Evolutionary conservation across 2,888 invertebrate species (phyloP).

Genomic region (Callyntrura guangdongensis): DNA sequence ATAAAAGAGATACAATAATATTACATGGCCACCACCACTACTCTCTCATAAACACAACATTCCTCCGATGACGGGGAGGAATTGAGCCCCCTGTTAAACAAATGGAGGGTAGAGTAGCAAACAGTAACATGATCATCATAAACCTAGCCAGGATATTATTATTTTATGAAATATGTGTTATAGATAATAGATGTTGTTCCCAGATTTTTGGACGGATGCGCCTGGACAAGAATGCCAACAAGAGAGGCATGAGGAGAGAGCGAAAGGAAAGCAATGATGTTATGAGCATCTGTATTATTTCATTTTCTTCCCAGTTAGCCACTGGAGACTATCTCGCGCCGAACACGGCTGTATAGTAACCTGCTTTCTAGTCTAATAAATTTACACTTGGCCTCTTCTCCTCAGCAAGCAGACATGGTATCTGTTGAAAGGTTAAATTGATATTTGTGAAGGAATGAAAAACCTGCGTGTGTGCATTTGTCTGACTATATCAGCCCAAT

Average conservation of each 20-base stretch:
- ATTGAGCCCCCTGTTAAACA: background rate
- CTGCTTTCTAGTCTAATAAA: slow-evolving; percentile 68
- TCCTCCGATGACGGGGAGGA: slow-evolving; percentile 3
- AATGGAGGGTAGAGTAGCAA: slow-evolving; percentile 16
- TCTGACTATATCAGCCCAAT: background rate
- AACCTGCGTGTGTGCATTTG: slow-evolving; percentile 21
- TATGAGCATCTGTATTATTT: slow-evolving; percentile 79
- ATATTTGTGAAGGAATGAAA: slow-evolving; percentile 61
- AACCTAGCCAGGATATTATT: slow-evolving; percentile 24
- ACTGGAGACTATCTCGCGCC: slow-evolving; percentile 73
- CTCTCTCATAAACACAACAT: slow-evolving; percentile 27
- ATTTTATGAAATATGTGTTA: slow-evolving; percentile 29
- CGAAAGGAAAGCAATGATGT: slow-evolving; percentile 70
- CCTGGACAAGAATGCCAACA: slow-evolving; percentile 59
- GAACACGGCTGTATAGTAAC: slow-evolving; percentile 4
- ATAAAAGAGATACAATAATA: slow-evolving; percentile 34
- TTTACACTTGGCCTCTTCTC: slow-evolving; percentile 72
- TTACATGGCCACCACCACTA: slow-evolving; percentile 24
- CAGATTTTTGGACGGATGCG: background rate
- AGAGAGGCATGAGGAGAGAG: slow-evolving; percentile 2
- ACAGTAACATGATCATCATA: slow-evolving; percentile 31
- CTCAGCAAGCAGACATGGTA: slow-evolving; percentile 15
- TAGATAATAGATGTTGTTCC: slow-evolving; percentile 16
- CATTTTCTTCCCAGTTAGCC: slow-evolving; percentile 76
- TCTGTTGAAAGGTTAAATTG: slow-evolving; percentile 79